phyloP scores from a whole-genome alignment of 1,140 invertebrate species.

The Chrysomallon squamiferum region DNA sequence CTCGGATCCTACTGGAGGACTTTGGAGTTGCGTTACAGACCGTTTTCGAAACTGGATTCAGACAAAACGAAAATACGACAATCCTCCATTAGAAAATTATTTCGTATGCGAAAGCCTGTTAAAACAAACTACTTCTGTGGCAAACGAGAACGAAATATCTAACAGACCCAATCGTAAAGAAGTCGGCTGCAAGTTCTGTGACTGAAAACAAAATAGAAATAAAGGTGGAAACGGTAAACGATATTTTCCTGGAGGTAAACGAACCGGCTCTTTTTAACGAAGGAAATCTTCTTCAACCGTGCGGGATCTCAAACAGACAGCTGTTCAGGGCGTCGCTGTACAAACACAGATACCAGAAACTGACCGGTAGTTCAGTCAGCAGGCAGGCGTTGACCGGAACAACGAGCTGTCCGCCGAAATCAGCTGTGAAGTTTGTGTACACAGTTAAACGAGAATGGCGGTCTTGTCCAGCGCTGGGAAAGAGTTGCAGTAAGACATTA shows the following conservation, averaged over 20 bases:
- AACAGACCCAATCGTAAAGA: no score
- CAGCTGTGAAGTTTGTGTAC: background rate
- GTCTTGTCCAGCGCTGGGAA: no score
- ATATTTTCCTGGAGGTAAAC: no score
- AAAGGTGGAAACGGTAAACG: no score
- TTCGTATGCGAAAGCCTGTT: background rate
- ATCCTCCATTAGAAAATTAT: slow-evolving; percentile 4
- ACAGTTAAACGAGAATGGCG: no score
- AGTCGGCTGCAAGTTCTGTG: no score
- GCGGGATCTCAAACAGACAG: background rate
- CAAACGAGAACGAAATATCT: no score
- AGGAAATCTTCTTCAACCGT: background rate
- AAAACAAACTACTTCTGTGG: no score
- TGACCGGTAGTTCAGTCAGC: background rate
- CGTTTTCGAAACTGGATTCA: slow-evolving; percentile 16
- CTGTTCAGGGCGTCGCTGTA: slow-evolving; percentile 1
- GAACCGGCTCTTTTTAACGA: no score
- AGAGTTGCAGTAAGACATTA: no score
- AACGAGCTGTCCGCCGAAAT: slow-evolving; percentile 16
- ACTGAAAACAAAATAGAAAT: no score
- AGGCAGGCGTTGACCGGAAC: slow-evolving; percentile 17
- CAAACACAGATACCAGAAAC: background rate
- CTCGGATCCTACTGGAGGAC: background rate
- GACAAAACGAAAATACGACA: slow-evolving; percentile 17
- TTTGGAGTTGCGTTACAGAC: slow-evolving; percentile 5